A percentile compares a stretch with the other conserved stretches of the same genome.
These are phyloP conservation scores for Silurus lanzhouensis DNA, from an alignment of 2,797 vertebrate genomes.

Conservation along the genomic window DNA sequence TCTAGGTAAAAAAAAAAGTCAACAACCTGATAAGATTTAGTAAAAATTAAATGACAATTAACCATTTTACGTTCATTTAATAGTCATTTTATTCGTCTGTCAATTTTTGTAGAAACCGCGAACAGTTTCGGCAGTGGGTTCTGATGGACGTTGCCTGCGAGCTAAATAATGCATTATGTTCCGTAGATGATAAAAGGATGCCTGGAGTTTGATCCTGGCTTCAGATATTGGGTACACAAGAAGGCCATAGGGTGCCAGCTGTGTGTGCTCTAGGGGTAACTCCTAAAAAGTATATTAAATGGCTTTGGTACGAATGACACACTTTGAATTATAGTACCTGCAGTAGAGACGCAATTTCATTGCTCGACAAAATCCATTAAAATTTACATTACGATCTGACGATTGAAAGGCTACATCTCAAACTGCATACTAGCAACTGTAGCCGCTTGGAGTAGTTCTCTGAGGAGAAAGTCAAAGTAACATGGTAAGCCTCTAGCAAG, in stretches of 20 bases:
- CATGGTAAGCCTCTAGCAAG: not conserved
- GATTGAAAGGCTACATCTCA: not conserved
- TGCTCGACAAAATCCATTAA: not conserved
- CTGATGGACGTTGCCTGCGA: not conserved
- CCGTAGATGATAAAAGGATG: not conserved
- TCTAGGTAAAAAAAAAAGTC: not conserved
- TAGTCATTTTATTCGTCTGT: not conserved
- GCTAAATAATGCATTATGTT: constrained; percentile 4
- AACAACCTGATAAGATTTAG: not conserved
- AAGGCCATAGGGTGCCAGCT: not conserved
- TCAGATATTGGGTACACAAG: not conserved
- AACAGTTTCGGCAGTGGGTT: not conserved
- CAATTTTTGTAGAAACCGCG: not conserved
- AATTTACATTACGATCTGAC: not conserved
- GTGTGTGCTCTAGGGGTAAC: not conserved
- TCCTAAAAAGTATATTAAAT: not conserved
- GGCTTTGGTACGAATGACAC: not conserved
- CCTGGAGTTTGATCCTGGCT: constrained; percentile 1
- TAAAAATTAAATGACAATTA: not conserved
- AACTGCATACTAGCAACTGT: not conserved
- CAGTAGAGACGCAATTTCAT: not conserved
- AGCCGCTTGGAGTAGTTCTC: not conserved
- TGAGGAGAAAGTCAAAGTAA: not conserved
- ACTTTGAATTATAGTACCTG: not conserved
- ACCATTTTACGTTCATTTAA: not conserved